Conservation (phyloP, 1,140 invertebrate genomes). For the Ceratosolen fusciceps region DNA sequence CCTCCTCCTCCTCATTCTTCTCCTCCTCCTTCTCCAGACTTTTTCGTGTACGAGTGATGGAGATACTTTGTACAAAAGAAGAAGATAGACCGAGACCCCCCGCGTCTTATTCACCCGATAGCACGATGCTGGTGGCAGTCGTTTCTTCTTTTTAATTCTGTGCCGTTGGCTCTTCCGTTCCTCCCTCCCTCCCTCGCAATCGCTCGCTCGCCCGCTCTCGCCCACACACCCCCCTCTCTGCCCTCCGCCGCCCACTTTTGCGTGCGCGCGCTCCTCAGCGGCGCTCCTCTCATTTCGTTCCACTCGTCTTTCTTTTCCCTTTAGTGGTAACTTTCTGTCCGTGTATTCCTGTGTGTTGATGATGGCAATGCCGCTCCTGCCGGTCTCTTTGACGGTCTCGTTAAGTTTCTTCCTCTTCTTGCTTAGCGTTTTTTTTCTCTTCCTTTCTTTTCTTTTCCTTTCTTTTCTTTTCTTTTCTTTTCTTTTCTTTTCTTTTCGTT, state of each 20-base stretch:
- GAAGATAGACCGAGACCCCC: constrained; percentile 50
- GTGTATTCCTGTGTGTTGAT: background rate
- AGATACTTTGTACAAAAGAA: background rate
- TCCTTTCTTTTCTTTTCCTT: background rate
- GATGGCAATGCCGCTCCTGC: background rate
- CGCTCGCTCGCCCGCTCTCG: constrained; percentile 12
- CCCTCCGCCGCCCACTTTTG: constrained; percentile 22
- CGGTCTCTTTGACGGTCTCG: constrained; percentile 51
- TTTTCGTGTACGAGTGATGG: background rate
- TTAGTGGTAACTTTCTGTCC: constrained; percentile 1
- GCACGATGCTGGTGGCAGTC: constrained; percentile 45
- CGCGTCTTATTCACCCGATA: constrained; percentile 57
- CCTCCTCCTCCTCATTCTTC: no score
- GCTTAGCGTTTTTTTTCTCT: constrained; percentile 12
- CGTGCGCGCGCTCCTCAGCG: no score
- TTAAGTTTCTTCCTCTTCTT: constrained; percentile 43
- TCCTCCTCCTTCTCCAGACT: no score
- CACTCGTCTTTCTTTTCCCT: constrained; percentile 36
- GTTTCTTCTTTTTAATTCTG: constrained; percentile 43
- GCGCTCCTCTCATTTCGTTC: background rate
- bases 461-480: constrained; percentile 28
- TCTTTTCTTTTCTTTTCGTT: background rate
- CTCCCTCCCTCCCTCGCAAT: constrained; percentile 25
- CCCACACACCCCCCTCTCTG: background rate
- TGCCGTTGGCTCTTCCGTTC: background rate